Evolutionary conservation across 2,797 vertebrate species (phyloP), one percentile per base, ranked within the genome.

Genomic region (Cheirogaleus major): DNA sequence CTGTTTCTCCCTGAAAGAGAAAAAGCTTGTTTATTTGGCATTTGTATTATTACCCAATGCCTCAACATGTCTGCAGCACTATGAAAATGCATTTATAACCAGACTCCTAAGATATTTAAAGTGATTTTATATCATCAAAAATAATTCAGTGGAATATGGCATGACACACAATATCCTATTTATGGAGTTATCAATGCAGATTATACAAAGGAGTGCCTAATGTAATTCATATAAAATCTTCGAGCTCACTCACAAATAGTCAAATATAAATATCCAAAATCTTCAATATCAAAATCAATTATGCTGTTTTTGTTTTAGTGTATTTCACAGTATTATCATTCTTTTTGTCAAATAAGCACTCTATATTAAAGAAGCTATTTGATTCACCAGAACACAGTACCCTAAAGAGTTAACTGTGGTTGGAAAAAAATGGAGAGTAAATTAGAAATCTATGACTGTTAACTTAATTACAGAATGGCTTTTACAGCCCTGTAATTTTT

Each of bases 401-500:
- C 1, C 70, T 45, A 38, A 69, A 92, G 55, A 38, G 72, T 88
- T 88, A 91, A 93, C 8, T 32, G 45, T 81, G 25, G 13, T 79
- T 93, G 63, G 69, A 73, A 93, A 85, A 15, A 76, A 30, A 35
- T 88, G 18, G 4, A 32, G 27, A 89, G 11, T 45, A 70, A 86
- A 5, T 90, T 27, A 88, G 43, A 93, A 93, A 92, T 52, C 65
- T 78, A 30, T 61, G 65, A 79, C 32, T 78, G 13, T 61, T 95
- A 78, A 76, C 35, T 48, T 91, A 93, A 76, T 96, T 96, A 89
- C 45, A 92, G 55, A 89, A 89, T 92, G 76, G 5, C 25, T 95
- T 93, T 87, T 38, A 43, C 55, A 92, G 52, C 32, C 43, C 76
- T 95, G 10, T 93, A 79, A 63, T 52, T 78, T 92, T 88, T 52